phyloP scores from a whole-genome alignment of 2,888 invertebrate species.

The Nymphalis c-album region DNA sequence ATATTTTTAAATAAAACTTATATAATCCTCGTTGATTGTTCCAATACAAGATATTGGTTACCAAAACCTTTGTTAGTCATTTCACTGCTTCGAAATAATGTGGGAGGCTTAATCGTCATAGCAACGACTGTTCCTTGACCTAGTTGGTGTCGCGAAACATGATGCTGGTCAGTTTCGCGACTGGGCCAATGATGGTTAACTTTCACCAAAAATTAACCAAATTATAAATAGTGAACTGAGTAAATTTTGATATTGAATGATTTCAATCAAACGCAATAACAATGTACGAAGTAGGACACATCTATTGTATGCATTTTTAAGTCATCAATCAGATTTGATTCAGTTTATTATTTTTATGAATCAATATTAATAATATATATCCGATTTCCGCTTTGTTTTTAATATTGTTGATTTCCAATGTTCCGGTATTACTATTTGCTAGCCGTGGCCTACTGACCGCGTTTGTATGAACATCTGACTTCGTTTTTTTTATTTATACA shows the following conservation, averaged over 20 bases:
- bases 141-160: constrained; percentile 54
- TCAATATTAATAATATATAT: constrained; percentile 11
- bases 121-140: constrained; percentile 72
- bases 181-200: constrained; percentile 66
- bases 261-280: background rate
- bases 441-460: constrained; percentile 77
- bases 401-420: constrained; percentile 45
- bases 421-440: constrained; percentile 70
- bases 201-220: constrained; percentile 59
- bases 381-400: constrained; percentile 29
- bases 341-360: background rate
- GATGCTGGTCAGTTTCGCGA: constrained; percentile 58
- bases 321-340: background rate
- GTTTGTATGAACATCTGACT: constrained; percentile 62
- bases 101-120: constrained; percentile 56
- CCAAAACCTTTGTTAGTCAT: constrained; percentile 14
- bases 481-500: constrained; percentile 55
- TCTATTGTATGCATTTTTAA: too few relatives aligned
- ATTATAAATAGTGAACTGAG: background rate
- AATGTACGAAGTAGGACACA: too few relatives aligned
- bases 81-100: constrained; percentile 31
- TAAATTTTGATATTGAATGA: background rate
- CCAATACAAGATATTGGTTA: constrained; percentile 20
- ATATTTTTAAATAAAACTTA: background rate
- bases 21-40: constrained; percentile 6